Percentiles rank a stretch among this genome's conserved stretches.
Evolutionary conservation across 2,113 vertebrate genomes (phyloP).

Genomic region (Pholis gunnellus): DNA sequence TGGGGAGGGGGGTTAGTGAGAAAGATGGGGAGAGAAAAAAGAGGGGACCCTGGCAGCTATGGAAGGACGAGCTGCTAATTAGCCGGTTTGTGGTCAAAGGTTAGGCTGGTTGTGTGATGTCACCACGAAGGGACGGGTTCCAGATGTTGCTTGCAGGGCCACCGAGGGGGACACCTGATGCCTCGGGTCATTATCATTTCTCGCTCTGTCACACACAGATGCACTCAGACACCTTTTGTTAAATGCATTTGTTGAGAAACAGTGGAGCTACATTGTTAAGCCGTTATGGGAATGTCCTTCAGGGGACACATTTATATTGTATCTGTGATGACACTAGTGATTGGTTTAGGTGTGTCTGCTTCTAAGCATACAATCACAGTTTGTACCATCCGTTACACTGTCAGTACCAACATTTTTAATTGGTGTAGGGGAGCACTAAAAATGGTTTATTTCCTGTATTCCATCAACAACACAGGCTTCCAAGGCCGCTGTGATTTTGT

Average conservation of each 20-base stretch:
- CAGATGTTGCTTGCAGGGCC: conserved; percentile 74
- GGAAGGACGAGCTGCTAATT: conserved; percentile 81
- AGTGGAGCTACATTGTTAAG: too few species aligned
- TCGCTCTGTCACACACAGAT: conserved; percentile 36
- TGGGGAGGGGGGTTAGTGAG: conserved; percentile 49
- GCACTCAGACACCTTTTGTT: conserved; percentile 22
- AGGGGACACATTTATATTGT: neutral
- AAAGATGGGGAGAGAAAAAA: conserved; percentile 55
- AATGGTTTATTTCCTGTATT: neutral
- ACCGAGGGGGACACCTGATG: conserved; percentile 65
- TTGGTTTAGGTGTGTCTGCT: neutral
- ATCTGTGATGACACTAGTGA: neutral
- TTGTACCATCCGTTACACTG: neutral
- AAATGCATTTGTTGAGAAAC: conserved; percentile 14
- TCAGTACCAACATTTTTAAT: neutral
- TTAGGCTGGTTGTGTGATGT: conserved; percentile 75
- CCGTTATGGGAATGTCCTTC: neutral
- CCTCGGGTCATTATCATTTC: conserved; percentile 56
- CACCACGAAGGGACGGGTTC: conserved; percentile 73
- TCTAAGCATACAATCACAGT: neutral
- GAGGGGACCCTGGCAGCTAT: conserved; percentile 56
- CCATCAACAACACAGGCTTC: neutral
- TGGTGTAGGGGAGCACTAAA: neutral
- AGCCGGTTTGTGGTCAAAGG: conserved; percentile 81
- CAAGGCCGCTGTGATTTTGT: neutral